These are phyloP conservation scores for Apis cerana DNA, from an alignment of 1,140 invertebrate species.

Conservation along the genomic window DNA sequence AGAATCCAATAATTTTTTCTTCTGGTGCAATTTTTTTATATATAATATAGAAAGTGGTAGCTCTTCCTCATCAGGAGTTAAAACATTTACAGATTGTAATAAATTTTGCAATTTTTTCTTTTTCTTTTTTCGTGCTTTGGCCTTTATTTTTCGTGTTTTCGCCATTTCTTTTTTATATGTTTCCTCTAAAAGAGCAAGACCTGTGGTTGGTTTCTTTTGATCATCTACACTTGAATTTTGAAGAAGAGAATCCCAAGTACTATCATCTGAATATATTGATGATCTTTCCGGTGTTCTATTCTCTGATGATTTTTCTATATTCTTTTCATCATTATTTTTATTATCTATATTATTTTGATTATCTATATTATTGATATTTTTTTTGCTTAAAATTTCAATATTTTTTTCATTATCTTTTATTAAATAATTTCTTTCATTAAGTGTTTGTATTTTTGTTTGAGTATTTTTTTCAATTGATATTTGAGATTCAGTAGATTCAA, in stretches of 20 bases:
- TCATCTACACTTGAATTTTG: constrained; percentile 52
- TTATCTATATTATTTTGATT: neutral
- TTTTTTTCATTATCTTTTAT: neutral
- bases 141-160: constrained; percentile 42
- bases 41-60: constrained; percentile 51
- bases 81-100: constrained; percentile 9
- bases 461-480: neutral
- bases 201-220: constrained; percentile 58
- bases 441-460: neutral
- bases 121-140: constrained; percentile 46
- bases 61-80: constrained; percentile 61
- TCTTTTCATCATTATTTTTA: too few species aligned
- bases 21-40: constrained; percentile 41
- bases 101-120: constrained; percentile 45
- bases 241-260: constrained; percentile 65
- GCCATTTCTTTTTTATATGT: constrained; percentile 68
- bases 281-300: constrained; percentile 18
- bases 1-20: constrained; percentile 23
- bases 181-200: constrained; percentile 70
- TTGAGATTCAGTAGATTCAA: neutral
- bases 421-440: neutral
- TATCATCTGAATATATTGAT: constrained; percentile 75
- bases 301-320: neutral
- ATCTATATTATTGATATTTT: neutral
- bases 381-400: neutral